Base-by-base conservation (phyloP, 2,888 invertebrate genomes). In the Aphodius sticticus region DNA sequence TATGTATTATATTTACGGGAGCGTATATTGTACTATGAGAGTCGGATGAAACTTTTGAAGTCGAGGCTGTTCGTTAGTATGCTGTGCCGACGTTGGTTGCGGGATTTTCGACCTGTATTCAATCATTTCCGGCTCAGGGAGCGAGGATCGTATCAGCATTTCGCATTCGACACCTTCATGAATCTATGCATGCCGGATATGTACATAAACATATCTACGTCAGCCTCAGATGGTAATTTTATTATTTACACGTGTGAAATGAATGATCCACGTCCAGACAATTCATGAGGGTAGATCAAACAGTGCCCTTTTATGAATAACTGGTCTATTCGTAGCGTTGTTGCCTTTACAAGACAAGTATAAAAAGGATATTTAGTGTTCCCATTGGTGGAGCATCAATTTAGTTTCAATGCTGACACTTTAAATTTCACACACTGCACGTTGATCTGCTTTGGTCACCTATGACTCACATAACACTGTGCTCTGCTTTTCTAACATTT, bases 111-210 rank as follows among this genome's bases (percentile, higher is more conserved):
- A 7, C 9, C 53, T 53, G 53, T 53, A 53, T 53, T 53, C 53
- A 53, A 53, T 53, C 53, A 53, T 53, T 53, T 53, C 53, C 53
- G 53, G 53, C 53, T 53, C 53, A 53, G 53, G 53, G 53, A 53
- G 53, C 12, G 7, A 9, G 53, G 53, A 53, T 53, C 53, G 12
- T 12, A 12, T 53, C 6, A 3, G 3, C 12, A 53, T 53, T 53
- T 53, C 53, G 4, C 3, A 12, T 53, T 53, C 9, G 12, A 53
- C 9, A 1, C 53, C 53, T 53, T 53, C 53, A 53, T 53, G 53
- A 53, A 53, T 53, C 12, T 53, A 53, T 53, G 53, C 53, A 53
- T 53, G 53, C 53, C 7, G 53, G 53, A 53, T 9, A 53, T 53
- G 53, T 12, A 5, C 53, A 53, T 53, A 53, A 53, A 53, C 12